phyloP scores from a whole-genome alignment of 2,113 vertebrate species.

The Callopanchax toddi region DNA sequence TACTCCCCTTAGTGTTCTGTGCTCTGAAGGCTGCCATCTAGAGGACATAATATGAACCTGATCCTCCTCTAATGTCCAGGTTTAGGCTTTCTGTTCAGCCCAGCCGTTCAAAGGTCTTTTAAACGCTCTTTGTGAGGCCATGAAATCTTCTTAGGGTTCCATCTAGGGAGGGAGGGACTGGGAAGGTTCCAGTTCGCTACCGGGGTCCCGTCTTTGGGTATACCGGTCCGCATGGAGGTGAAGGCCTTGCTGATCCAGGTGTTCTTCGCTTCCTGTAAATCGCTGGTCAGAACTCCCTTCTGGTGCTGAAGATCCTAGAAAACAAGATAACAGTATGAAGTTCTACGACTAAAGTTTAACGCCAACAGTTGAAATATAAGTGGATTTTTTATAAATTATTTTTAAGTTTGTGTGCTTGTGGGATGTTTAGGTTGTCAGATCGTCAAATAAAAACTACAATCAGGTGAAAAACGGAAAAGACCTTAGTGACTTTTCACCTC shows the following conservation, averaged over 20 bases:
- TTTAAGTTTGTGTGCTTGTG: no score
- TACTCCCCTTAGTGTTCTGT: no score
- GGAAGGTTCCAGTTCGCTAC: conserved; percentile 13
- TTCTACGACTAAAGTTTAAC: no score
- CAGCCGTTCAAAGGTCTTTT: conserved; percentile 32
- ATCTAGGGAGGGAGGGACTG: conserved; percentile 30
- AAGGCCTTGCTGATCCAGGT: conserved; percentile 97
- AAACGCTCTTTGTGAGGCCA: conserved; percentile 51
- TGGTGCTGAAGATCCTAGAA: conserved; percentile 92
- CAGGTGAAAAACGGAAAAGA: no score
- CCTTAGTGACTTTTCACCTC: no score
- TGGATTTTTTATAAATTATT: no score
- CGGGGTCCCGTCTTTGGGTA: conserved; percentile 22
- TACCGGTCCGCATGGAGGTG: conserved; percentile 86
- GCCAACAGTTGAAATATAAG: no score
- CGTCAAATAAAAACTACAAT: no score
- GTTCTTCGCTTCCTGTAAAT: conserved; percentile 93
- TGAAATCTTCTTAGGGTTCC: conserved; percentile 50
- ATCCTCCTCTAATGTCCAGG: background rate
- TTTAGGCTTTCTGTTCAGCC: background rate
- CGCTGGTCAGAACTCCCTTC: conserved; percentile 85
- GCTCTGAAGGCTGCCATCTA: no score
- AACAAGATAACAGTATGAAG: background rate
- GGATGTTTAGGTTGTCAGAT: no score
- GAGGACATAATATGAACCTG: no score